Base-by-base conservation (phyloP, 2,888 invertebrate species). In the Phasia obesa region DNA sequence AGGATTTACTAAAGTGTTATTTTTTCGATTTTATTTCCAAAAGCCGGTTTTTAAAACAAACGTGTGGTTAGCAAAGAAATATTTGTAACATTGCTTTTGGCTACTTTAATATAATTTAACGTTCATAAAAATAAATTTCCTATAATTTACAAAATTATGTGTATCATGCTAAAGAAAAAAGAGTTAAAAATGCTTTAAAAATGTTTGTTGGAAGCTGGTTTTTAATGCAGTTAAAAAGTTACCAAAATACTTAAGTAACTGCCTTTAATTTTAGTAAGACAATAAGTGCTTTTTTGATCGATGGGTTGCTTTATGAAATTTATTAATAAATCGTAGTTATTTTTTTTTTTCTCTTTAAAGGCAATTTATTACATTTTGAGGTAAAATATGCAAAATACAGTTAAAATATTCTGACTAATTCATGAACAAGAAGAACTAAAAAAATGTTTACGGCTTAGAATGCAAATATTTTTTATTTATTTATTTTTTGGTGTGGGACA, bases 211-310 rank as follows among this genome's bases (percentile, higher is more conserved):
- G 7, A 5, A 82, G 78, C 82, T 47, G 82, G 78, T 82, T 82
- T 77, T 69, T 53, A 13, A 17, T 47, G 17, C 17, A 35, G 2
- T 2, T 17, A 13, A 27, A 53, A 53, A 42, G n/a, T 2, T 25
- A 17, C 13, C 6, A n/a, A 49, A 53, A 6, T 1, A 60, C 19
- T 17, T 42, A 59, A 70, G 57, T 59, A 70, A 65, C 71, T 60
- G 65, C 44, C 13, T 73, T 60, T 55, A 57, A 44, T 42, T 81
- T 60, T 44, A 42, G 49, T 51, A 62, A 64, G 57, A 69, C 62
- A 74, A 64, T 70, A 74, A 82, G 78, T 75, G 82, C 60, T 74
- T 53, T 42, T 75, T 78, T 78, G 82, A 82, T 78, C 65, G 82
- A 82, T 82, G 74, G 44, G 17, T 47, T 75, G 53, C 51, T 53